Conservation (phyloP, 2,797 vertebrate species). For the Tiaroga cobitis region DNA sequence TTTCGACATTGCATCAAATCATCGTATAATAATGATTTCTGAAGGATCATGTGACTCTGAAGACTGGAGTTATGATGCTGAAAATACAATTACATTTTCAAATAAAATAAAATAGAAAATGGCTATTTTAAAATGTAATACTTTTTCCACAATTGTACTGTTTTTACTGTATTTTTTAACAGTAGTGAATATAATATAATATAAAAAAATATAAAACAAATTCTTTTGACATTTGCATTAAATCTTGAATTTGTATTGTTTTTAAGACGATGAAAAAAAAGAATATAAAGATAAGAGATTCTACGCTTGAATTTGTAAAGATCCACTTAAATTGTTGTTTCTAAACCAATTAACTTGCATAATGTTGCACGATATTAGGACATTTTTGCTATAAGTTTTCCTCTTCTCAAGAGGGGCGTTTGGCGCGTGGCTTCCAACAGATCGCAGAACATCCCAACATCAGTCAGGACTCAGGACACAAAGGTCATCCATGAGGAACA, state of each 20-base stretch:
- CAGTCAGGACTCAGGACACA: background rate
- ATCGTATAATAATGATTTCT: background rate
- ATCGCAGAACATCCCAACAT: background rate
- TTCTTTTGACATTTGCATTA: no score
- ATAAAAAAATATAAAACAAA: no score
- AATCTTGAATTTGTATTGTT: no score
- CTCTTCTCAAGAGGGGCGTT: background rate
- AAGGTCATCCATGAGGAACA: background rate
- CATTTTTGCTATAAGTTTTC: background rate
- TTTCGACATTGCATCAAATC: background rate
- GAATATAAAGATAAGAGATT: background rate
- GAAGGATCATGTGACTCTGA: background rate
- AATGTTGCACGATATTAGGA: background rate
- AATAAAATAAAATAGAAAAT: no score
- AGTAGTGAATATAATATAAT: background rate
- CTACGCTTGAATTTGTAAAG: background rate
- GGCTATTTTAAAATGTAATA: no score
- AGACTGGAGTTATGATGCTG: background rate
- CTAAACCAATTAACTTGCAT: background rate
- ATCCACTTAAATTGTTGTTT: background rate
- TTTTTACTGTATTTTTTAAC: background rate
- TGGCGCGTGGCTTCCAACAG: background rate
- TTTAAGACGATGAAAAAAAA: no score
- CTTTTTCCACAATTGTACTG: no score
- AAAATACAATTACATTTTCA: no score